phyloP scores from a whole-genome alignment of 1,140 invertebrate species.

The Platyscapa corneri region DNA sequence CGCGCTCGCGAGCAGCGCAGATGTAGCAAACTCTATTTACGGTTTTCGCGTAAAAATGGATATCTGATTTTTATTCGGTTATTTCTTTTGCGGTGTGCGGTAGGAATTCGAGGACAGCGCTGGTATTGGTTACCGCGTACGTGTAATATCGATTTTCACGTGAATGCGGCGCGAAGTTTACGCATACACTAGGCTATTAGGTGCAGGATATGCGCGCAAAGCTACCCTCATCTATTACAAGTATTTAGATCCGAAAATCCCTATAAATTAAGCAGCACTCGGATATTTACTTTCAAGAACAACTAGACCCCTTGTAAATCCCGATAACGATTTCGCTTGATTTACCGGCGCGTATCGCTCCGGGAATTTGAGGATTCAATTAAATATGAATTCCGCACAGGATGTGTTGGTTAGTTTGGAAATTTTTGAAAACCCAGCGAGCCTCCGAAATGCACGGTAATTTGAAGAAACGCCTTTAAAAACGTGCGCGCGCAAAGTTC shows the following conservation, averaged over 20 bases:
- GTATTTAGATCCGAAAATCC: constrained; percentile 34
- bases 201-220: neutral
- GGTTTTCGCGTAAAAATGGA: neutral
- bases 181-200: constrained; percentile 25
- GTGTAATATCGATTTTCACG: constrained; percentile 40
- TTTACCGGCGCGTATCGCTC: neutral
- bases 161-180: constrained; percentile 10
- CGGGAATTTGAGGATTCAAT: neutral
- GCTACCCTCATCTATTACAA: neutral
- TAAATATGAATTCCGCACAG: neutral
- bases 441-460: neutral
- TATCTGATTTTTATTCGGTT: neutral
- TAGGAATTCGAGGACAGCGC: constrained; percentile 15
- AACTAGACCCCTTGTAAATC: neutral
- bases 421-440: neutral
- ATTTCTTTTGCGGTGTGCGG: neutral
- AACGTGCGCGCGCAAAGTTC: neutral
- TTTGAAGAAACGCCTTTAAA: neutral
- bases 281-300: neutral
- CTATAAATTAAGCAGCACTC: constrained; percentile 5
- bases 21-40: neutral
- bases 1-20: neutral
- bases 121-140: neutral
- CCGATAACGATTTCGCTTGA: neutral
- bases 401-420: too few relatives aligned